These are phyloP conservation scores for Puntigrus tetrazona DNA, from an alignment of 2,113 vertebrate species.

Conservation along the genomic window DNA sequence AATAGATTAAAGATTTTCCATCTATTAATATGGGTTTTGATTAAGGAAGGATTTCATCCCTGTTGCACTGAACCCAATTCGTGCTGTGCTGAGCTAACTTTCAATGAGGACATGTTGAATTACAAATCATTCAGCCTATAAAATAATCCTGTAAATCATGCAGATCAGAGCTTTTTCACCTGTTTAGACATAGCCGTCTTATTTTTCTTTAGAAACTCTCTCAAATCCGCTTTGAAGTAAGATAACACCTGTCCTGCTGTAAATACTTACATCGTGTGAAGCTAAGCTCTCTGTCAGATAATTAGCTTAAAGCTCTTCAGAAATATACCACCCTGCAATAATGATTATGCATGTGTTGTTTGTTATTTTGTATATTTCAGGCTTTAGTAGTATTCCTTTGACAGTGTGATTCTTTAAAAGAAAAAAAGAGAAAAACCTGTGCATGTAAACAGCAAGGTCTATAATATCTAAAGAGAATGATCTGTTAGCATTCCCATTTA, in stretches of 20 bases:
- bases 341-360: neutral
- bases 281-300: slow-evolving; percentile 4
- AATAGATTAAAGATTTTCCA: neutral
- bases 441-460: neutral
- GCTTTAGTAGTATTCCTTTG: neutral
- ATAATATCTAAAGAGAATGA: neutral
- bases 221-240: slow-evolving; percentile 1
- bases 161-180: neutral
- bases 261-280: neutral
- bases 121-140: neutral
- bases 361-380: neutral
- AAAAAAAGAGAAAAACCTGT: neutral
- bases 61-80: neutral
- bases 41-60: slow-evolving; percentile 19
- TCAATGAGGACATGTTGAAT: slow-evolving; percentile 20
- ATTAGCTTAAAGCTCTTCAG: slow-evolving; percentile 15
- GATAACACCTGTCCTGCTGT: slow-evolving; percentile 25
- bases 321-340: neutral
- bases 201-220: slow-evolving; percentile 13
- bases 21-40: slow-evolving; percentile 11
- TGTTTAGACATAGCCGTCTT: slow-evolving; percentile 8
- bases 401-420: neutral
- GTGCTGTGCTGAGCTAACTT: neutral
- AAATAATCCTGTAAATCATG: slow-evolving; percentile 24
- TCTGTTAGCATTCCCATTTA: neutral